phyloP scores from a whole-genome alignment of 2,888 invertebrate genomes.

The Netelia fuscicornis region DNA sequence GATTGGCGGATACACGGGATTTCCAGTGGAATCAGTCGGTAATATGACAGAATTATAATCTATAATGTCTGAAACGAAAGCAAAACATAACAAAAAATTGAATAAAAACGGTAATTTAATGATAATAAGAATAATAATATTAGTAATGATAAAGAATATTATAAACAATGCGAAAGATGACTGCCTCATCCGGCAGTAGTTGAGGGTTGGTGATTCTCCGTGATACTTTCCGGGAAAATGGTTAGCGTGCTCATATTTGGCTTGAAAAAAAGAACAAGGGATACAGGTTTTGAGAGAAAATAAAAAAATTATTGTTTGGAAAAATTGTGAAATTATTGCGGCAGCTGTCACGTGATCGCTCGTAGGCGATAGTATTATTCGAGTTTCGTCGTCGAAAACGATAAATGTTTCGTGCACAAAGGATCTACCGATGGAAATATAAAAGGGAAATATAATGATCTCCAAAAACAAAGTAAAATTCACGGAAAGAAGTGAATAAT shows the following conservation, averaged over 20 bases:
- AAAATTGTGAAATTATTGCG: no score
- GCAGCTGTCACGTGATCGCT: background rate
- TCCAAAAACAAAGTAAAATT: conserved; percentile 17
- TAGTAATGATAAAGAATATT: background rate
- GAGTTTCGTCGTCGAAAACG: background rate
- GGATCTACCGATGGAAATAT: background rate
- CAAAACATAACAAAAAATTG: conserved; percentile 56
- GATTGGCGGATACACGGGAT: conserved; percentile 89
- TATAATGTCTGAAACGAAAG: conserved; percentile 89
- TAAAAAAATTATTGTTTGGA: no score
- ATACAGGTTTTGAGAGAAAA: no score
- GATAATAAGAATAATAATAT: background rate
- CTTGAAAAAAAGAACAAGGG: no score
- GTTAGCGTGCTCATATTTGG: no score
- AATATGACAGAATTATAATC: conserved; percentile 91
- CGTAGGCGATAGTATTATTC: background rate
- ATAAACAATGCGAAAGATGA: background rate
- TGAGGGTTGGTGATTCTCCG: no score
- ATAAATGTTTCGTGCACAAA: background rate
- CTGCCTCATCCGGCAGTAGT: no score
- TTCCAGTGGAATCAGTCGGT: conserved; percentile 91
- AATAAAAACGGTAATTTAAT: conserved; percentile 3
- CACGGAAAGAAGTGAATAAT: conserved; percentile 25
- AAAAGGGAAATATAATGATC: background rate
- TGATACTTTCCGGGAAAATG: no score